A percentile compares a stretch with the other conserved stretches of the same genome.
Evolutionary conservation across 2,113 vertebrate genomes (phyloP).

Genomic region (Alligator sinensis): DNA sequence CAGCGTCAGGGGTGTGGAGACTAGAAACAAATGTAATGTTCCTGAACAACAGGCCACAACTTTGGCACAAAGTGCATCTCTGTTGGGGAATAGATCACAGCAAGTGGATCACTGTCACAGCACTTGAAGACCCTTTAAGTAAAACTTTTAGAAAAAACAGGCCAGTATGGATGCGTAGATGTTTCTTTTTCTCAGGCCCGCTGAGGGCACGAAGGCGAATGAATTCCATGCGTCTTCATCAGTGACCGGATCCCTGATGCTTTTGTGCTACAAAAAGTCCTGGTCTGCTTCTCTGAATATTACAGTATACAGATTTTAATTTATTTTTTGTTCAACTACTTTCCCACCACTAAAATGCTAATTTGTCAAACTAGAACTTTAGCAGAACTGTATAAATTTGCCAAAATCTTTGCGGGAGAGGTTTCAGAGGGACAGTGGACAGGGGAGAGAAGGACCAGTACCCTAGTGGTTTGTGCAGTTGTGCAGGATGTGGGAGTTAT

Average conservation of each 20-base stretch:
- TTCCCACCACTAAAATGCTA: neutral
- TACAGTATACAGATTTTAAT: neutral
- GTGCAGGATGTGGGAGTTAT: neutral
- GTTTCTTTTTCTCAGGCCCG: neutral
- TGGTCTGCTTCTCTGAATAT: conserved; percentile 8
- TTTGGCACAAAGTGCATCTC: neutral
- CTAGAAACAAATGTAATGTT: neutral
- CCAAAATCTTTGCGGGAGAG: neutral
- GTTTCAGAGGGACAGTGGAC: neutral
- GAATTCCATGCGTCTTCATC: neutral
- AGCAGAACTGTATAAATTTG: neutral
- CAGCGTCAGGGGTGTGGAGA: neutral
- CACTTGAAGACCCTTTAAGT: neutral
- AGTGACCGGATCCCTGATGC: neutral
- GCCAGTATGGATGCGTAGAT: neutral
- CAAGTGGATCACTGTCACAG: neutral
- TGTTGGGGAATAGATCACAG: neutral
- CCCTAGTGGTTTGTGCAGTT: neutral
- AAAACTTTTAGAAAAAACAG: neutral
- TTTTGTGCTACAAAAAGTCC: neutral
- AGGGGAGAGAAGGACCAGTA: neutral
- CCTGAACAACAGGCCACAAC: neutral
- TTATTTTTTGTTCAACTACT: fast-evolving
- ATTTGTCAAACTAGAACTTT: neutral
- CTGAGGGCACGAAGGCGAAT: neutral